phyloP scores from a whole-genome alignment of 2,113 vertebrate species.

The Tenrec ecaudatus region DNA sequence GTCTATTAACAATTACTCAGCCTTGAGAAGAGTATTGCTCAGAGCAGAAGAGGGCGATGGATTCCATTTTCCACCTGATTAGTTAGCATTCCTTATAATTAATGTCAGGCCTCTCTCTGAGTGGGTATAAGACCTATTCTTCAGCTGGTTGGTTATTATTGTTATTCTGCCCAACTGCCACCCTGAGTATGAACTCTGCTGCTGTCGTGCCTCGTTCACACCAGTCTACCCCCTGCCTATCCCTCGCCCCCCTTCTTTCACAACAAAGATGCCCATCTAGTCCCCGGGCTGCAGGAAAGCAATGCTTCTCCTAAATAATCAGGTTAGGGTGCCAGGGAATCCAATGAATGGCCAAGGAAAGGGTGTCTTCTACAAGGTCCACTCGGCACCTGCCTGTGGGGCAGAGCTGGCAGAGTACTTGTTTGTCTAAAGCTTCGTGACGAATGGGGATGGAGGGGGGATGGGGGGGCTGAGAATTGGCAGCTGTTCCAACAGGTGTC shows the following conservation, averaged over 20 bases:
- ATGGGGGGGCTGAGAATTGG: background rate
- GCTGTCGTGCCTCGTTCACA: background rate
- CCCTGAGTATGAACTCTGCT: background rate
- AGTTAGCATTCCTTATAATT: slow-evolving; percentile 27
- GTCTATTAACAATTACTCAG: slow-evolving; percentile 32
- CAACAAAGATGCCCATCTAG: background rate
- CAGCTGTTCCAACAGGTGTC: background rate
- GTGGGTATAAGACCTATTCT: background rate
- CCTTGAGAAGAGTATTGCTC: slow-evolving; percentile 10
- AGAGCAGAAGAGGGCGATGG: background rate
- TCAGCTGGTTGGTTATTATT: background rate
- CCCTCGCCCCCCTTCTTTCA: background rate
- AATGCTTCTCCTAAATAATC: background rate
- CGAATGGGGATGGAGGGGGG: background rate
- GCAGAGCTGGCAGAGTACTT: background rate
- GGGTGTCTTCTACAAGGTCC: background rate
- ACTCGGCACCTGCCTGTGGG: background rate
- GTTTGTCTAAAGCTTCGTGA: background rate
- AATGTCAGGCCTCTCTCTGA: background rate
- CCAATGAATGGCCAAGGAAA: background rate
- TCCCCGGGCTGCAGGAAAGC: background rate
- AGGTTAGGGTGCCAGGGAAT: background rate
- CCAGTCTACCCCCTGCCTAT: background rate
- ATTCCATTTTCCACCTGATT: background rate
- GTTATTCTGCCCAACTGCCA: background rate